phyloP scores from a whole-genome alignment of 2,888 invertebrate species.

The Ectemnius continuus region DNA sequence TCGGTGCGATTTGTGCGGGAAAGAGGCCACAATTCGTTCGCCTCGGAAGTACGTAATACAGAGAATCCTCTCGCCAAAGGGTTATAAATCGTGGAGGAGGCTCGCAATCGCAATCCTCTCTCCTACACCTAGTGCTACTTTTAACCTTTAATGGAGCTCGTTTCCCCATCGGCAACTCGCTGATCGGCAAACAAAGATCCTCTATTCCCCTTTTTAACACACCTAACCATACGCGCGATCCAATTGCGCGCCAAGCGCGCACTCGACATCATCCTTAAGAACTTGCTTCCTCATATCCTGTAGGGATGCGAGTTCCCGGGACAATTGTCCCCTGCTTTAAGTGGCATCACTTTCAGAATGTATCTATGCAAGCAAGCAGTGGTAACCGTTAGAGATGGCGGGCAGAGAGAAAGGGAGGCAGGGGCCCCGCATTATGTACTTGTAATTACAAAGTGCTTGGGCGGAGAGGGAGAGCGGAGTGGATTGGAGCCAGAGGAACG shows the following conservation, averaged over 20 bases:
- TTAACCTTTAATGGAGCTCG: conserved; percentile 7
- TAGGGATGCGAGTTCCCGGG: not conserved
- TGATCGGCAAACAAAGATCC: not conserved
- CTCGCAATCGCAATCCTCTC: not conserved
- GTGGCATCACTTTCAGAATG: not conserved
- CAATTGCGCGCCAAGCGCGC: not conserved
- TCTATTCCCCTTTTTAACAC: conserved; percentile 2
- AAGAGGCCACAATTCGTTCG: conserved; percentile 1
- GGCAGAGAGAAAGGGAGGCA: not conserved
- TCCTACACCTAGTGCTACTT: not conserved
- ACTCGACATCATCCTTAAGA: not conserved
- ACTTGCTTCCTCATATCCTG: not conserved
- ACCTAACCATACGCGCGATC: not conserved
- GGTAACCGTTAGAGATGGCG: not conserved
- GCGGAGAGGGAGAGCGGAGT: not conserved
- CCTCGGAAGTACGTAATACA: not conserved
- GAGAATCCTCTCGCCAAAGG: not conserved
- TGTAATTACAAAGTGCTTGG: conserved; percentile 5
- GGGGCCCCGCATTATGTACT: not conserved
- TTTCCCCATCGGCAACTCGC: not conserved
- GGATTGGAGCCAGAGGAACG: not conserved
- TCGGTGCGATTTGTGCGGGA: not conserved
- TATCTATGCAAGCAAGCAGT: not conserved
- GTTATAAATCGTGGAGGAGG: not conserved
- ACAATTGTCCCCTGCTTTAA: not conserved